Evolutionary conservation across 1,140 invertebrate species (phyloP).

Genomic region (Bombus breviceps): DNA sequence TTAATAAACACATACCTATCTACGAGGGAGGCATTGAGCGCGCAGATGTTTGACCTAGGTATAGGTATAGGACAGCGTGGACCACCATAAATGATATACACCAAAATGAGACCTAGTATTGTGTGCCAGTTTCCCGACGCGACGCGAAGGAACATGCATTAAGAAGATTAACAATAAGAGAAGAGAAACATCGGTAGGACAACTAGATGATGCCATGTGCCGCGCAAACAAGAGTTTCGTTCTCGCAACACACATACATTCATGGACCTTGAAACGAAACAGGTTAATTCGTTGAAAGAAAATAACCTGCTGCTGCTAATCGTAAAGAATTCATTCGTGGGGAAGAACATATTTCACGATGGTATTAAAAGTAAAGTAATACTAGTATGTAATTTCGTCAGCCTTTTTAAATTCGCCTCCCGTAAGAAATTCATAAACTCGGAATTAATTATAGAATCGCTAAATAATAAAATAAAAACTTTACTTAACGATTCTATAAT

Average conservation of each 20-base stretch:
- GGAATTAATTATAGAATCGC: neutral
- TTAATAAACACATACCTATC: constrained; percentile 69
- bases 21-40: constrained; percentile 15
- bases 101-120: neutral
- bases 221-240: neutral
- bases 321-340: neutral
- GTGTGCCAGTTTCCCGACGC: neutral
- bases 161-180: constrained; percentile 35
- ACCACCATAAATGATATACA: constrained; percentile 25
- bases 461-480: neutral
- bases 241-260: neutral
- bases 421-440: neutral
- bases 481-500: too few species aligned
- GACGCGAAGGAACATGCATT: neutral
- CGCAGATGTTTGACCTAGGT: constrained; percentile 53
- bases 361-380: neutral
- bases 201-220: neutral
- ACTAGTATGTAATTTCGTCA: neutral
- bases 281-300: neutral
- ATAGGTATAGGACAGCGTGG: neutral
- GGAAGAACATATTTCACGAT: neutral
- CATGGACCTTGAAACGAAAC: neutral
- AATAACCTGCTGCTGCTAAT: neutral
- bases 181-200: neutral
- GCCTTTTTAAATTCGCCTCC: neutral